These are phyloP conservation scores for Steinernema hermaphroditum DNA, from an alignment of 2,888 invertebrate genomes.

Conservation along the genomic window DNA sequence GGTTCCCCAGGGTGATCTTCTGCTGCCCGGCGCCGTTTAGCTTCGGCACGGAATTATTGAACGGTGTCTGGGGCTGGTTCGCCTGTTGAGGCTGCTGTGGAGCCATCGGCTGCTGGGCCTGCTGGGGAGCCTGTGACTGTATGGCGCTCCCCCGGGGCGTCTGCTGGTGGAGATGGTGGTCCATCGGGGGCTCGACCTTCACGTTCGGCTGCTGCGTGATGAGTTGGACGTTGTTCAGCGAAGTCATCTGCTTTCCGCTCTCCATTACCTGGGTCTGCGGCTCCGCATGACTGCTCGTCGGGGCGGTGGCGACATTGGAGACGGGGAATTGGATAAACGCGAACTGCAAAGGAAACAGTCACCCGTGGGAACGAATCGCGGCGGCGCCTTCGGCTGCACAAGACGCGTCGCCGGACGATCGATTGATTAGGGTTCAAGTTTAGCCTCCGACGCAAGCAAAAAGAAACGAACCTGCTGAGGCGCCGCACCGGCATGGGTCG, in stretches of 20 bases:
- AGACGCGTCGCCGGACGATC: slow-evolving; percentile 24
- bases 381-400: slow-evolving; percentile 1
- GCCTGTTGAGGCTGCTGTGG: slow-evolving; percentile 38
- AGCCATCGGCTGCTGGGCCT: slow-evolving; percentile 36
- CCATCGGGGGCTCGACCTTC: slow-evolving; percentile 33
- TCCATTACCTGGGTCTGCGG: slow-evolving; percentile 25
- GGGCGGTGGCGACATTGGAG: slow-evolving; percentile 11
- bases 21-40: slow-evolving; percentile 44
- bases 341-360: neutral
- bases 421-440: slow-evolving; percentile 25
- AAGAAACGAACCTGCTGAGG: slow-evolving; percentile 25
- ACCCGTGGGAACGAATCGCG: neutral
- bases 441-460: neutral
- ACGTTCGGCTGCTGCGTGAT: slow-evolving; percentile 22
- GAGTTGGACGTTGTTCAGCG: slow-evolving; percentile 39
- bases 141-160: neutral
- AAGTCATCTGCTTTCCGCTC: slow-evolving; percentile 38
- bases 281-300: slow-evolving; percentile 20
- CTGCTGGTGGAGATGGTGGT: neutral
- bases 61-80: slow-evolving; percentile 35
- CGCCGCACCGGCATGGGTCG: neutral
- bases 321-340: slow-evolving; percentile 27
- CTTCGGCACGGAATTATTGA: slow-evolving; percentile 20
- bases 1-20: slow-evolving; percentile 69
- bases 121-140: slow-evolving; percentile 27